Base-by-base conservation (phyloP, 2,888 invertebrate species). In the Zootermopsis nevadensis region DNA sequence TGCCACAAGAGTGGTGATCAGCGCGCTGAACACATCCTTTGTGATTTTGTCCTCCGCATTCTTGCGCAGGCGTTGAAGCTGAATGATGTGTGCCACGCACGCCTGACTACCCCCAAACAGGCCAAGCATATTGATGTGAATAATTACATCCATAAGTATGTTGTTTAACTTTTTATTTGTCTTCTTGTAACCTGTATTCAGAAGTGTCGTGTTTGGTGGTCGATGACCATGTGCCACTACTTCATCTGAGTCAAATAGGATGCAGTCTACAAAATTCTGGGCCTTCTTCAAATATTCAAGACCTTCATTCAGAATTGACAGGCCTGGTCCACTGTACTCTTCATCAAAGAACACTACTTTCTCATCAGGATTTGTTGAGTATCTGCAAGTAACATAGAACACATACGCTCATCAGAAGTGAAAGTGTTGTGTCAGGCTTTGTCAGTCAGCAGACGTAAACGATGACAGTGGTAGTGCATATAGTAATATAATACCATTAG, bases 21-120 rank as follows among this genome's bases (percentile, higher is more conserved):
- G 30, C 6, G 22, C 31, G 12, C 33, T 35, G 24, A 42, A 66
- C 33, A 81, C 35, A 55, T 35, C 30, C 66, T 66, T 66, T 8
- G 55, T 74, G 33, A 35, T 24, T 10, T 38, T 86, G 80, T 93
- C 92, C 3, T 91, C 89, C 38, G 89, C 87, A 0, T 90, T 86
- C 27, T 91, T 91, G 86, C 92, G 93, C 27, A 94, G 88, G 15
- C 93, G 88, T 87, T 95, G 94, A 15, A 95, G 87, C 76, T 94
- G 91, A 31, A 95, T 91, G 2, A 92, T 89, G 82, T 93, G 91
- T 0, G 93, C 91, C 2, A 94, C 87, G 12, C 94, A 90, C 0
- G 92, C 91, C 83, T 93, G 89, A 19, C 60, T 77, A 0, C 93
- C 94, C 0, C 94, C 94, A 87, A 92, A 95, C 10, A 90, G 87